Evolutionary conservation across 2,888 invertebrate genomes (phyloP), one percentile per base, ranked within the genome.

Genomic region (Caenorhabditis angaria): DNA sequence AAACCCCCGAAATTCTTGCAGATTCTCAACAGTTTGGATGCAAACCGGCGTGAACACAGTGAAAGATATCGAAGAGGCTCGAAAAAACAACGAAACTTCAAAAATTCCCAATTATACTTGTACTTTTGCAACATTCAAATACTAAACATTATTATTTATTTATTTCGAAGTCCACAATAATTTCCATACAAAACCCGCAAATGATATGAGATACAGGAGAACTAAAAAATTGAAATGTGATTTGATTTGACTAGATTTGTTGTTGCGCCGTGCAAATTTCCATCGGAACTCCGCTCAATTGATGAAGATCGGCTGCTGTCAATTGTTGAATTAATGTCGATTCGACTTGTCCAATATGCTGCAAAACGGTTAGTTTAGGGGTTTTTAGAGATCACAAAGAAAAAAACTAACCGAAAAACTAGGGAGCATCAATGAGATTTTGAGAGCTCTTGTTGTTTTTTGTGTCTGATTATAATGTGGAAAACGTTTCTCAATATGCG

Each of bases 271-370:
- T 60, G 51, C 72, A 68, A 28, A 80, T 76, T 70, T 80, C 80
- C 75, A 80, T 77, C 12, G 80, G 80, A 5, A 80, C 77, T n/a
- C 79, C 81, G 53, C 74, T 68, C 6, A 81, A 69, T 29, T 77
- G 76, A 61, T 73, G 66, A 22, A 77, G 67, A 56, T 81, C 81
- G 18, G 75, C 67, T 18, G 77, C 77, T 4, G 77, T 73, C 41
- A 81, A 59, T 14, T 74, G 68, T 50, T 74, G 76, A 60, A 81
- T 81, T 32, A 79, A 59, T 28, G 72, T 71, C 41, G 77, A 71
- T 55, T 81, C 81, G 24, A 81, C 68, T 59, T 77, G 77, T n/a
- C 78, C 78, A 41, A 81, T 75, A 62, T 78, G 71, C 81, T 81
- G 73, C 66, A 81, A 76, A 48, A 29, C 20, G 8, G 10, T 2